A percentile compares a stretch with the other conserved stretches of the same genome.
These are phyloP conservation scores for Daboia siamensis DNA, from an alignment of 2,113 vertebrate species.

Conservation along the genomic window DNA sequence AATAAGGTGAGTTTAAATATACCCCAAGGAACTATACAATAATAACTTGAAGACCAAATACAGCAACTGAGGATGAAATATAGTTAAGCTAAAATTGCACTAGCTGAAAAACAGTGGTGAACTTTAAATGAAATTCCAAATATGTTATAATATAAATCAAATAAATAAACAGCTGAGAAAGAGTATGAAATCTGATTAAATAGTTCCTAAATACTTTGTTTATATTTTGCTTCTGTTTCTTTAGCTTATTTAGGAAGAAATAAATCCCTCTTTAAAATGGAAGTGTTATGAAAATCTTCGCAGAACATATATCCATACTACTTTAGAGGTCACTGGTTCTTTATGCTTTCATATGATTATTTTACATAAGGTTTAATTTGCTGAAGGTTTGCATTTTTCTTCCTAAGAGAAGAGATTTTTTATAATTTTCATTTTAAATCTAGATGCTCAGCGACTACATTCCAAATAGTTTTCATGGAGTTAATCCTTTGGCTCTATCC, in stretches of 20 bases:
- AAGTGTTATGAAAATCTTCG: neutral
- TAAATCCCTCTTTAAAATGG: neutral
- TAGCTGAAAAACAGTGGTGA: slow-evolving; percentile 71
- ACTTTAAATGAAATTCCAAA: slow-evolving; percentile 70
- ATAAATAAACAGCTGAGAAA: slow-evolving; percentile 49
- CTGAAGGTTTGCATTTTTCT: neutral
- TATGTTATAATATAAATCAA: slow-evolving; percentile 58
- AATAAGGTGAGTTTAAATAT: slow-evolving; percentile 86
- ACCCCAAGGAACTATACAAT: slow-evolving; percentile 82
- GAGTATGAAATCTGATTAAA: slow-evolving; percentile 12
- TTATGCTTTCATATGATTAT: neutral
- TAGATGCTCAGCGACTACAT: neutral
- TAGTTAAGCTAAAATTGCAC: slow-evolving; percentile 80
- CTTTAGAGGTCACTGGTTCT: neutral
- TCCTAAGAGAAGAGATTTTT: neutral
- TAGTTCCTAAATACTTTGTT: slow-evolving; percentile 1
- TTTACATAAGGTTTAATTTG: neutral
- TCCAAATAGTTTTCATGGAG: neutral
- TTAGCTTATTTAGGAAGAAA: slow-evolving; percentile 4
- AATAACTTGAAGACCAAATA: slow-evolving; percentile 84
- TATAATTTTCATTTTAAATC: neutral
- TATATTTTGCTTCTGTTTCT: slow-evolving; percentile 6
- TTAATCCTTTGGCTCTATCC: neutral
- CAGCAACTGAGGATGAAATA: slow-evolving; percentile 84
- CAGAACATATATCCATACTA: neutral